Conservation (phyloP, 1,140 invertebrate species). For the Lanistes nyassanus region DNA sequence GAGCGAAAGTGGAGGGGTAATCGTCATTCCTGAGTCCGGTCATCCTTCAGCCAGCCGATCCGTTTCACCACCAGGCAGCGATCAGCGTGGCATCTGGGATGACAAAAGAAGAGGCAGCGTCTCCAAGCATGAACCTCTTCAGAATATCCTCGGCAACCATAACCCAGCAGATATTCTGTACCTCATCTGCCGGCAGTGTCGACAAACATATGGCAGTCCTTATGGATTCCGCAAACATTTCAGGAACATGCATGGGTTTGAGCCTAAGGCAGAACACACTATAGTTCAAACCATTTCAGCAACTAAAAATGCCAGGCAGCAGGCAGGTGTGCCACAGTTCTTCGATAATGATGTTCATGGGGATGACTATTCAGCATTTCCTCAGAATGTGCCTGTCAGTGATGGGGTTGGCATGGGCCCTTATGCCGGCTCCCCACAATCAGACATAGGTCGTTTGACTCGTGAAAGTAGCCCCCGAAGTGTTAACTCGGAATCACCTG, state of each 20-base stretch:
- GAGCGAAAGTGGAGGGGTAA: slow-evolving; percentile 1
- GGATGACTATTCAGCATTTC: neutral
- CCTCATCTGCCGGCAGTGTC: slow-evolving; percentile 57
- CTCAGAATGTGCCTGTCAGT: neutral
- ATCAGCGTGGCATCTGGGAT: slow-evolving; percentile 11
- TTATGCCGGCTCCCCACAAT: neutral
- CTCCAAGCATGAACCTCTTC: slow-evolving; percentile 60
- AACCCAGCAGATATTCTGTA: slow-evolving; percentile 59
- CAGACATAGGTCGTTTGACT: neutral
- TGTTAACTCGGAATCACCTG: neutral
- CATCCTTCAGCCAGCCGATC: slow-evolving; percentile 2
- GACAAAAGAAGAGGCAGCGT: slow-evolving; percentile 34
- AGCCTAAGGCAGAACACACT: slow-evolving; percentile 58
- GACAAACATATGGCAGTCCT: slow-evolving; percentile 62
- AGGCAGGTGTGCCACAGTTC: slow-evolving; percentile 25
- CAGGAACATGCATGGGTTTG: slow-evolving; percentile 62
- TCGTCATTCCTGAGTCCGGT: too few species aligned
- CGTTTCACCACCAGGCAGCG: slow-evolving; percentile 18
- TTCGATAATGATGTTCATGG: neutral
- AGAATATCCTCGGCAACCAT: slow-evolving; percentile 59
- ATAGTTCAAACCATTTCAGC: slow-evolving; percentile 62
- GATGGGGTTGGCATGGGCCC: neutral
- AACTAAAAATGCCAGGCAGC: slow-evolving; percentile 51
- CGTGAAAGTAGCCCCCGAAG: slow-evolving; percentile 3
- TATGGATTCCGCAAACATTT: slow-evolving; percentile 64